Evolutionary conservation across 2,113 vertebrate genomes (phyloP), one percentile per base, ranked within the genome.

Genomic region (Heteronetta atricapilla): DNA sequence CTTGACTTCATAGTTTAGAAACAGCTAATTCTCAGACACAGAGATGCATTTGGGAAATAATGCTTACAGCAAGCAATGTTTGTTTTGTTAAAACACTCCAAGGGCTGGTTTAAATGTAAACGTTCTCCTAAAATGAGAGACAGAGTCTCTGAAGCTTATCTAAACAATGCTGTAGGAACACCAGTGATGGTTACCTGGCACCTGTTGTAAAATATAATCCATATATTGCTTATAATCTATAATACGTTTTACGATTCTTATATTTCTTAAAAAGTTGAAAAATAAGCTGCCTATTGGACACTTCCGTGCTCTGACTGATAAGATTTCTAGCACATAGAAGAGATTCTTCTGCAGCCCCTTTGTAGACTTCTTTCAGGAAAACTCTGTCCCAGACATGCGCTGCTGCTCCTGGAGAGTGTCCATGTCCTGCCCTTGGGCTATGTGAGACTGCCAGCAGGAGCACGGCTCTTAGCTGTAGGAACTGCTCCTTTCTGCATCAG

Each of bases 361-460:
- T 19, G 4, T 40, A 60, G 38, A 36, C 48, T 64, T 17, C n/a
- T n/a, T 90, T 73, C 60, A 52, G 25, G 42, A 34, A 36, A 66
- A 20, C 12, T 68, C 9, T 67, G 36, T 36, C n/a, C 23, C 62
- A n/a, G 52, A 29, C 5, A 20, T 6, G 3, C 23, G 42, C 17
- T 86, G 18, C 28, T 76, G 42, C 31, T 69, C 14, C 42, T 75
- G 46, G 25, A 25, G 38, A 60, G 13, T 3, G 8, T 33, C 56
- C 36, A 3, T 0, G 1, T 33, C 46, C 33, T 1, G 1, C 31
- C 17, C 29, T 52, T 4, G 18, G 48, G 17, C 19, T 60, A 11
- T 0, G 0, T 56, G 33, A 55, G 29, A 33, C 7, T 42, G 46
- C 8, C 53, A 85, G 21, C 8, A 36, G 48, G 7, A 67, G 19